Conservation (phyloP, 1,140 invertebrate genomes). For the Panagrolaimus sp. region DNA sequence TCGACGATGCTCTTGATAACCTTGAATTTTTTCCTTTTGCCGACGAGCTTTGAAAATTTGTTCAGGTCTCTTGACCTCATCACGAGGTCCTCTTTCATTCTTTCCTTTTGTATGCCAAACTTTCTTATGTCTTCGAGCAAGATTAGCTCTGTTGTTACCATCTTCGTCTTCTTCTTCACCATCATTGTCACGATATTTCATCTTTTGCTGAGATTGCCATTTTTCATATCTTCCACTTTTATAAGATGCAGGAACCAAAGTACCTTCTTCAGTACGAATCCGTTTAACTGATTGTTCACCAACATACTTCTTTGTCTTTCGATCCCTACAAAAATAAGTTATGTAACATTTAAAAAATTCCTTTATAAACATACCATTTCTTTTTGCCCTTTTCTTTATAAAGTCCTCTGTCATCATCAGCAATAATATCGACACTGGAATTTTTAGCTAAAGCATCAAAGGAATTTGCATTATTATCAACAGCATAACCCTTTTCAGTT, state of each 20-base stretch:
- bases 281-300: constrained; percentile 69
- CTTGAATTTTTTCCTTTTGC: not conserved
- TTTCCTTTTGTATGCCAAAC: constrained; percentile 48
- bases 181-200: constrained; percentile 65
- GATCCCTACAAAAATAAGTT: constrained; percentile 66
- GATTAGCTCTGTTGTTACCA: constrained; percentile 6
- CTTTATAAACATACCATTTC: constrained; percentile 66
- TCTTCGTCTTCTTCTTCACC: no score
- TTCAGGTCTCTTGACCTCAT: constrained; percentile 34
- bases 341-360: not conserved
- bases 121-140: constrained; percentile 24
- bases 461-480: constrained; percentile 14
- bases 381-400: constrained; percentile 66
- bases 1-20: constrained; percentile 9
- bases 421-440: constrained; percentile 73
- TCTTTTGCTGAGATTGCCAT: constrained; percentile 79
- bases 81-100: constrained; percentile 65
- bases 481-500: constrained; percentile 66
- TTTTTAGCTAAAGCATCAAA: constrained; percentile 71
- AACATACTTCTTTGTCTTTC: constrained; percentile 87
- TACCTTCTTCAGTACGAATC: constrained; percentile 88
- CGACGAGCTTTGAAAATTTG: constrained; percentile 13
- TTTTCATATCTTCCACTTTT: constrained; percentile 76
- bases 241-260: constrained; percentile 84
- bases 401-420: constrained; percentile 70